These are phyloP conservation scores for Odontocerum albicorne DNA, from an alignment of 2,888 invertebrate genomes.

Conservation along the genomic window DNA sequence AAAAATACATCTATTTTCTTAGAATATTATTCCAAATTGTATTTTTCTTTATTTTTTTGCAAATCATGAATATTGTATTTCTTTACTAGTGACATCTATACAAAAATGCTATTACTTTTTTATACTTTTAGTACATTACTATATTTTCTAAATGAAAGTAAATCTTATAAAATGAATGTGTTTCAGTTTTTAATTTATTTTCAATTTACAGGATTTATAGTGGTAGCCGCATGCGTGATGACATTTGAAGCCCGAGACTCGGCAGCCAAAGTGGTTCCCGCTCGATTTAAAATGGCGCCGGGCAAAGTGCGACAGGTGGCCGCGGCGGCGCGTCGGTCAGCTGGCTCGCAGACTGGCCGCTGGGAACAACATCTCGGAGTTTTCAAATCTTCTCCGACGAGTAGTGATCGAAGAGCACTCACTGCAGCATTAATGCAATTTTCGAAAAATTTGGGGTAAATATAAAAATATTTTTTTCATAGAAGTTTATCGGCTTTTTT, in stretches of 20 bases:
- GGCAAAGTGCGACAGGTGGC: slow-evolving; percentile 53
- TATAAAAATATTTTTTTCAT: background rate
- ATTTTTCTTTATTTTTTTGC: too few species aligned
- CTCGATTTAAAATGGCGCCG: slow-evolving; percentile 58
- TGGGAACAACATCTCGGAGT: slow-evolving; percentile 71
- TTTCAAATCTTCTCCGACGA: slow-evolving; percentile 62
- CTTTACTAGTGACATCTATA: too few species aligned
- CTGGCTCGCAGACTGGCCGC: slow-evolving; percentile 52
- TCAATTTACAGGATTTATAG: slow-evolving; percentile 74
- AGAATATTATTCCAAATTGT: too few species aligned
- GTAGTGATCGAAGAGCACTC: slow-evolving; percentile 52
- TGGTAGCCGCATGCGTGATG: slow-evolving; percentile 97
- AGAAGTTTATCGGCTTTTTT: background rate
- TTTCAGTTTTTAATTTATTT: background rate
- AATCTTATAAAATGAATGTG: too few species aligned
- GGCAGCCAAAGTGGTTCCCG: slow-evolving; percentile 88
- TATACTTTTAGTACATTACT: too few species aligned
- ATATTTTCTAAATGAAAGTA: too few species aligned
- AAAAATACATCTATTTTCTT: too few species aligned
- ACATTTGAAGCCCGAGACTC: slow-evolving; percentile 97
- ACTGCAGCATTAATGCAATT: slow-evolving; percentile 49
- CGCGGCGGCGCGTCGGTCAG: slow-evolving; percentile 53
- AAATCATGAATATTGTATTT: too few species aligned
- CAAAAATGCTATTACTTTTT: too few species aligned
- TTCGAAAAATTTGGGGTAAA: slow-evolving; percentile 38